A percentile compares a stretch with the other conserved stretches of the same genome.
phyloP scores from a whole-genome alignment of 2,888 invertebrate species.

The Drosophila heteroneura region DNA sequence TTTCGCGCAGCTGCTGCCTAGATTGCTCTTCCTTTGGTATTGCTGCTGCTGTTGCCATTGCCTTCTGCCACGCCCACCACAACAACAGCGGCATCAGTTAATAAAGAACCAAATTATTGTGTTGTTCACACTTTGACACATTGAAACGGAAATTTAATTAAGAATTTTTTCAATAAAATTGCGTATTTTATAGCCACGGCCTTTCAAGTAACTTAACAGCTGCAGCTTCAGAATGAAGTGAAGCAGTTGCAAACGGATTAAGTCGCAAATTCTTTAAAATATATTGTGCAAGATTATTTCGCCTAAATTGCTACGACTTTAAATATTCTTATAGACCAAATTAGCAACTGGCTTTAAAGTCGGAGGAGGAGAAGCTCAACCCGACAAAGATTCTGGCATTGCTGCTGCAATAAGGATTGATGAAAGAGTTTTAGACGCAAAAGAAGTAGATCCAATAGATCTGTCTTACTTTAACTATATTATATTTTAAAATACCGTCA shows the following conservation, averaged over 20 bases:
- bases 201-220: slow-evolving; percentile 44
- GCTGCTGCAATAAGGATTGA: accelerated
- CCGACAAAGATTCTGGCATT: not conserved
- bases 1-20: slow-evolving; percentile 77
- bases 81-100: slow-evolving; percentile 54
- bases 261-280: not conserved
- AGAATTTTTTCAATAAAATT: slow-evolving; percentile 75
- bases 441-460: not conserved
- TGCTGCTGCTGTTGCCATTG: slow-evolving; percentile 24
- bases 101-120: slow-evolving; percentile 81
- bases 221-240: slow-evolving; percentile 8
- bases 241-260: not conserved
- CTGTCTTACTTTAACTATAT: too few species aligned
- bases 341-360: not conserved
- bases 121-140: slow-evolving; percentile 83
- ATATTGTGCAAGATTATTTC: too few species aligned
- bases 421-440: not conserved
- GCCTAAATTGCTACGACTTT: too few species aligned
- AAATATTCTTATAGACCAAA: not conserved
- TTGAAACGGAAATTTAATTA: slow-evolving; percentile 82
- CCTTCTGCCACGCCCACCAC: slow-evolving; percentile 34
- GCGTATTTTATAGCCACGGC: slow-evolving; percentile 51
- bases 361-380: not conserved
- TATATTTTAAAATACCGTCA: too few species aligned
- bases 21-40: slow-evolving; percentile 61